Evolutionary conservation across 2,113 vertebrate genomes (phyloP), one percentile per base, ranked within the genome.

Genomic region (Datnioides undecimradiatus): DNA sequence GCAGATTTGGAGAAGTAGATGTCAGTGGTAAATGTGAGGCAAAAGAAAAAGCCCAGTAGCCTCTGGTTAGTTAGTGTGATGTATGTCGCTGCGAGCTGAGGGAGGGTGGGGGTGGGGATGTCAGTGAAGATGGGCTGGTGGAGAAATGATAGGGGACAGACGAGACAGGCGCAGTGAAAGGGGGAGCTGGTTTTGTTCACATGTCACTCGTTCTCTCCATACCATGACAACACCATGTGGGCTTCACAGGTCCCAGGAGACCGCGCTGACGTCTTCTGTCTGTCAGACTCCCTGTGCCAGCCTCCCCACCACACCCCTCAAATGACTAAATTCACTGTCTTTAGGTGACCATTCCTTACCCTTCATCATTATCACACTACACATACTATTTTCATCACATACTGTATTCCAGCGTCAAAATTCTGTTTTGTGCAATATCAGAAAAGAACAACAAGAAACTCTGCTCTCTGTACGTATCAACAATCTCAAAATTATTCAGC

Each of bases 221-320:
- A 91, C 86, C 82, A 85, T 94, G 93, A 92, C 89, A 92, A 90
- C 91, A 86, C 87, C 92, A 90, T 91, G 91, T 91, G 93, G 90
- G 82, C 81, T 86, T 87, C 71, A 62, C 49, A 51, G 77, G 29
- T 92, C 92, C 91, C 89, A 60, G 55, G 87, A 88, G 91, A 90
- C 71, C 5, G 31, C 1, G 65, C 83, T 90, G 86, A 93, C 63
- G 86, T 90, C 69, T 84, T 83, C 71, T 83, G 73, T 88, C 80
- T 90, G 79, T 82, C 79, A 85, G 72, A 77, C 38, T 66, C 73
- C 3, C 63, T 25, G 23, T 48, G 65, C 62, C 62, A 36, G 59
- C 36, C 34, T 46, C 59, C 62, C 51, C 77, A 25, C 66, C n/a
- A n/a, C n/a, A n/a, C 46, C 23, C 43, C 43, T 25, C 49, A 54